Conservation (phyloP, 2,888 invertebrate species). For the Caenorhabditis sp. region DNA sequence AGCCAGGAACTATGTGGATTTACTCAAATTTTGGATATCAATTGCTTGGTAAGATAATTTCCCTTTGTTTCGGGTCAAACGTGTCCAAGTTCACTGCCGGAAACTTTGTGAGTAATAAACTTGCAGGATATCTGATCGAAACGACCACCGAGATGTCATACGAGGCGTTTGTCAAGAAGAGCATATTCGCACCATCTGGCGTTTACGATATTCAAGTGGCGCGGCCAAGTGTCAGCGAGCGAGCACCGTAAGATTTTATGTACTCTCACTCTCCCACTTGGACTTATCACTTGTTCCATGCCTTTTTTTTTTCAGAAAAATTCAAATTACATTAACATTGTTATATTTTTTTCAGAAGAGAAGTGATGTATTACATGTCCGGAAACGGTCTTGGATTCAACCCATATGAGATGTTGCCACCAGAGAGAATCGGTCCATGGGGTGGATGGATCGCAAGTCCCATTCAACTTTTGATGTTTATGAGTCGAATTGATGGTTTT, state of each 20-base stretch:
- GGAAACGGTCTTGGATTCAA: constrained; percentile 81
- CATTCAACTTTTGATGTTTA: constrained; percentile 79
- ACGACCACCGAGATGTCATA: constrained; percentile 75
- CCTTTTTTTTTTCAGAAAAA: too few relatives aligned
- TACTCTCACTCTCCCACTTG: neutral
- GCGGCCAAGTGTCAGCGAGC: constrained; percentile 77
- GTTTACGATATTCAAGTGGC: constrained; percentile 81
- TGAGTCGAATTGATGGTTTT: constrained; percentile 79
- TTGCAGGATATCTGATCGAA: constrained; percentile 78
- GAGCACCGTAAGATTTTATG: constrained; percentile 72
- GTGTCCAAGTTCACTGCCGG: neutral
- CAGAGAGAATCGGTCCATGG: constrained; percentile 82
- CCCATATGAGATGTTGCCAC: constrained; percentile 81
- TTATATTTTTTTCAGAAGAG: constrained; percentile 78
- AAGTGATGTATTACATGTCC: constrained; percentile 82
- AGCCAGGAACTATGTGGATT: constrained; percentile 79
- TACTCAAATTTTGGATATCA: constrained; percentile 83
- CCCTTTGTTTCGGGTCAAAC: neutral
- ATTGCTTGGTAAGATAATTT: constrained; percentile 73
- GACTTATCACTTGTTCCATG: too few relatives aligned
- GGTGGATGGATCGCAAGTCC: constrained; percentile 83
- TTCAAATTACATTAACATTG: too few relatives aligned
- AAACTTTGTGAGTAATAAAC: neutral
- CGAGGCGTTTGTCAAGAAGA: constrained; percentile 81
- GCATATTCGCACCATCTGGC: constrained; percentile 78